Conservation (phyloP, 2,888 invertebrate genomes). For the Eupsilia transversa region DNA sequence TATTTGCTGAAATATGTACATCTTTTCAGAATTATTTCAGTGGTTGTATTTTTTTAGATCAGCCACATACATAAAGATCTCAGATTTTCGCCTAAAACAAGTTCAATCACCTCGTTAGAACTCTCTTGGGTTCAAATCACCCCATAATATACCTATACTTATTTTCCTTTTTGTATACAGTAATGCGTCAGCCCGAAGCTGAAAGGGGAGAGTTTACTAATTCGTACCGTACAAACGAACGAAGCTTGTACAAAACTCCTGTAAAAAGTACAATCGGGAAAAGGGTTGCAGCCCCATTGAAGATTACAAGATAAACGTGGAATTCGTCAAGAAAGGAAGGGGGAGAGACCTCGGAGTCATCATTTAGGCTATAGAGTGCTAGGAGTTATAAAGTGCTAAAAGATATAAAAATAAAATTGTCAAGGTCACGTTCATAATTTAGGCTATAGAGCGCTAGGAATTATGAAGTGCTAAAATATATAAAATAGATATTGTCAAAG, state of each 20-base stretch:
- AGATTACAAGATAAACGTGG: conserved; percentile 78
- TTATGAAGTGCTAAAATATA: conserved; percentile 15
- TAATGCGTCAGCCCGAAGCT: conserved; percentile 53
- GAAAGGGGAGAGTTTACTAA: conserved; percentile 57
- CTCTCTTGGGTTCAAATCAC: conserved; percentile 43
- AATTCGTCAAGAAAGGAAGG: conserved; percentile 80
- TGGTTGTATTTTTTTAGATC: not conserved
- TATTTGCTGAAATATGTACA: conserved; percentile 4
- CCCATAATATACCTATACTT: conserved; percentile 52
- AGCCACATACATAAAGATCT: conserved; percentile 9
- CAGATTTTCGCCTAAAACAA: conserved; percentile 19
- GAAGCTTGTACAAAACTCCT: conserved; percentile 47
- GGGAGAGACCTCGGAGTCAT: conserved; percentile 39
- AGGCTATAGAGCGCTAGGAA: not conserved
- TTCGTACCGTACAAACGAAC: conserved; percentile 50
- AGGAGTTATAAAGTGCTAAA: conserved; percentile 8
- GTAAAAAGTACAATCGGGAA: conserved; percentile 66
- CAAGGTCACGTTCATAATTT: too few relatives aligned
- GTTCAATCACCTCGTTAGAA: conserved; percentile 50
- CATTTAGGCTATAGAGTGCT: conserved; percentile 8
- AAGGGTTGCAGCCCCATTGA: conserved; percentile 72
- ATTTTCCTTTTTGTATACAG: conserved; percentile 55
- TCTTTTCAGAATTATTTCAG: conserved; percentile 1
- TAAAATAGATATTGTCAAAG: too few relatives aligned
- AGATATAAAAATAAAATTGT: too few relatives aligned